Conservation (phyloP, 2,888 invertebrate genomes). For the Drosophila barbarae region DNA sequence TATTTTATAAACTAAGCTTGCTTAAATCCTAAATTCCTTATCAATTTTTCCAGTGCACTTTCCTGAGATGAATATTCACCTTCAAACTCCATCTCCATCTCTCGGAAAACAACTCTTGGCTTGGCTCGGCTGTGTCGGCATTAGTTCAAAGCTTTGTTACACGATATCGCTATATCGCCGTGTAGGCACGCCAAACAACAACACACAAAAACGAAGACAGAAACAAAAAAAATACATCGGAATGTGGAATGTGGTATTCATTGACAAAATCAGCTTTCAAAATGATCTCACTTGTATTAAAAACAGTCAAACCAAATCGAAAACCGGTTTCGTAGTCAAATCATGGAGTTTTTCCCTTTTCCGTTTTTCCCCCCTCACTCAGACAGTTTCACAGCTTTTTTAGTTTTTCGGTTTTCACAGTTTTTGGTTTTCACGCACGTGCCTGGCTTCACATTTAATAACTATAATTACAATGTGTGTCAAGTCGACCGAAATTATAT, state of each 20-base stretch:
- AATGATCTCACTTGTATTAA: constrained; percentile 81
- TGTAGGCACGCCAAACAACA: constrained; percentile 44
- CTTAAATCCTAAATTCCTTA: not conserved
- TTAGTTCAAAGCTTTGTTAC: constrained; percentile 76
- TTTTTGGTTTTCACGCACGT: constrained; percentile 42
- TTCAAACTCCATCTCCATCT: constrained; percentile 25
- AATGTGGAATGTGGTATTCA: constrained; percentile 78
- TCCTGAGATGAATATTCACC: constrained; percentile 49
- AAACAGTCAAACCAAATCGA: constrained; percentile 81
- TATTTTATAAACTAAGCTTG: not conserved
- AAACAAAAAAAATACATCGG: constrained; percentile 51
- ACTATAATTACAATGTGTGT: constrained; percentile 68
- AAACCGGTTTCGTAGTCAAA: constrained; percentile 80
- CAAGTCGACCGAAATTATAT: constrained; percentile 60
- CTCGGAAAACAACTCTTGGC: constrained; percentile 11
- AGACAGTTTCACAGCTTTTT: constrained; percentile 17
- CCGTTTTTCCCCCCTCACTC: constrained; percentile 1
- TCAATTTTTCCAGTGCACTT: constrained; percentile 10
- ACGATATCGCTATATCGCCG: constrained; percentile 49
- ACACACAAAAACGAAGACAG: constrained; percentile 9
- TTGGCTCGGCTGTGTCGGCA: constrained; percentile 58
- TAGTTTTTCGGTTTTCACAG: constrained; percentile 16
- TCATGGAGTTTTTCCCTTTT: constrained; percentile 59
- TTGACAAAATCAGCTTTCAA: constrained; percentile 81
- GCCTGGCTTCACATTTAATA: constrained; percentile 62